phyloP scores from a whole-genome alignment of 2,113 vertebrate genomes.

The pig (Sus scrofa) region DNA sequence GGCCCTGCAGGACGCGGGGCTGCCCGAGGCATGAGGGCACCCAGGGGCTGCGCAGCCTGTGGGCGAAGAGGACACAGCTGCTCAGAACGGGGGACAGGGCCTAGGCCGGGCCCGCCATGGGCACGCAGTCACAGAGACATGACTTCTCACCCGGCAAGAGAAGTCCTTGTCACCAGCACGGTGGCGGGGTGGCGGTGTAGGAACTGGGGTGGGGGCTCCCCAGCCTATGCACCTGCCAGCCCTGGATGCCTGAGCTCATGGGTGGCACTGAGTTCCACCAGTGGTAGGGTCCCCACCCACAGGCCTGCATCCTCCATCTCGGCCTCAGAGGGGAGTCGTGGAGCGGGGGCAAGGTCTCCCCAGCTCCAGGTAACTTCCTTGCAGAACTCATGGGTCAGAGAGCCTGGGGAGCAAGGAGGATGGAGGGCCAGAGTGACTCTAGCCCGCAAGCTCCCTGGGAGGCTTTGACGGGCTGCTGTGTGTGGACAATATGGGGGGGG shows the following conservation, averaged over 20 bases:
- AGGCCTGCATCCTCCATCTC: background rate
- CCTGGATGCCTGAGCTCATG: background rate
- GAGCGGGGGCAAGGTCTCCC: background rate
- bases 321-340: background rate
- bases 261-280: background rate
- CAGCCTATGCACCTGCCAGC: background rate
- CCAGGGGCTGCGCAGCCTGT: constrained; percentile 92
- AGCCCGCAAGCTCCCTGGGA: background rate
- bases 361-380: background rate
- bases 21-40: constrained; percentile 91
- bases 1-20: constrained; percentile 91
- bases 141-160: rapidly evolving
- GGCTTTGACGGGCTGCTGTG: rapidly evolving
- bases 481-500: rapidly evolving
- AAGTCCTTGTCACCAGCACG: rapidly evolving
- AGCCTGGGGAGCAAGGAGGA: background rate
- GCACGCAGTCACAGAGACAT: background rate
- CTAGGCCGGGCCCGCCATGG: constrained; percentile 52
- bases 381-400: background rate
- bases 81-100: constrained; percentile 82
- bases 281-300: background rate
- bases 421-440: background rate
- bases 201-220: background rate
- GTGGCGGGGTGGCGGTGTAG: rapidly evolving
- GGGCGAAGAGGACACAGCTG: constrained; percentile 90